Conservation (phyloP, 2,797 vertebrate genomes). For the Phoxinus dragarum region DNA sequence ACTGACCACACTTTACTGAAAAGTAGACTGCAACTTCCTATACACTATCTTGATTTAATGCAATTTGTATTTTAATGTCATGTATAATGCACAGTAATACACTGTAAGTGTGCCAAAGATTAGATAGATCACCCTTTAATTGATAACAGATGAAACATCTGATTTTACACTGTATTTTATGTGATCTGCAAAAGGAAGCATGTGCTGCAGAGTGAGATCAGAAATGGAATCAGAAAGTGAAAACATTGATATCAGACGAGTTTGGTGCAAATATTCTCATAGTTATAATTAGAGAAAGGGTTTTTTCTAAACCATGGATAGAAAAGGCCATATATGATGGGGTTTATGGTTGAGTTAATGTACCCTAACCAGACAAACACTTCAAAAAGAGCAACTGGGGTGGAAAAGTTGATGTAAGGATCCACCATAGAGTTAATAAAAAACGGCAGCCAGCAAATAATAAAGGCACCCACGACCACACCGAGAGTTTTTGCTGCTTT, state of each 20-base stretch:
- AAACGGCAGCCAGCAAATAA: slow-evolving; percentile 72
- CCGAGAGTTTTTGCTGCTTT: slow-evolving; percentile 73
- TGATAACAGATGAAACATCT: not conserved
- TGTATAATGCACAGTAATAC: not conserved
- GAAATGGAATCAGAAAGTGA: slow-evolving; percentile 34
- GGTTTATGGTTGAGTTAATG: slow-evolving; percentile 72
- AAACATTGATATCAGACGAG: slow-evolving; percentile 64
- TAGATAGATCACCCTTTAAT: not conserved
- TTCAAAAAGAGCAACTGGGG: slow-evolving; percentile 68
- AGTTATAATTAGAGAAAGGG: slow-evolving; percentile 65
- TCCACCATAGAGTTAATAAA: slow-evolving; percentile 65
- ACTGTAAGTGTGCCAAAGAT: not conserved
- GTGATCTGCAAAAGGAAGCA: not conserved
- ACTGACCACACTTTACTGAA: slow-evolving; percentile 76
- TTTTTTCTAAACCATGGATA: slow-evolving; percentile 72
- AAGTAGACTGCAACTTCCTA: slow-evolving; percentile 67
- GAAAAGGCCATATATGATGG: slow-evolving; percentile 71
- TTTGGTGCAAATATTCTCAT: slow-evolving; percentile 63
- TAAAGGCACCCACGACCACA: slow-evolving; percentile 64
- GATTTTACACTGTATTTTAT: not conserved
- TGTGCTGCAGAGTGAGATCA: not conserved
- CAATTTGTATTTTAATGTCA: not conserved
- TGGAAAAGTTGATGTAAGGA: slow-evolving; percentile 67
- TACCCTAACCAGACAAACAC: slow-evolving; percentile 69
- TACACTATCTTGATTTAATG: slow-evolving; percentile 64